Conservation (phyloP, 2,113 vertebrate species). For the Pipa parva region DNA sequence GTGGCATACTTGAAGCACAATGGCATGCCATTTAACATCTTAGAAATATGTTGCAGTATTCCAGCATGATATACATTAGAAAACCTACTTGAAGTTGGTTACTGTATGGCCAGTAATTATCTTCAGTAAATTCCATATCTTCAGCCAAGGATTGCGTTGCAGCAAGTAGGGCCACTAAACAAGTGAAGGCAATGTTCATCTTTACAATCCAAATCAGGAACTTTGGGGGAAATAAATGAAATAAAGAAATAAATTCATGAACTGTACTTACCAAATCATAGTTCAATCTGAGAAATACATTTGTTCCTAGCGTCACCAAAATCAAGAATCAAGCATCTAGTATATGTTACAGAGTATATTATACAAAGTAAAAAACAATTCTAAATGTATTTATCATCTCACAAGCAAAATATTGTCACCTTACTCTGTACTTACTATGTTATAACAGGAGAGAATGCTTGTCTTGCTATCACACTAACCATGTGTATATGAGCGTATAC, state of each 20-base stretch:
- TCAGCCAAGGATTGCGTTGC: conserved; percentile 67
- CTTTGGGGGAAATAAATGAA: too few relatives aligned
- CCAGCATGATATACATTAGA: neutral
- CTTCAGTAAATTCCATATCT: conserved; percentile 68
- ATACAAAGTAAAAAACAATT: too few relatives aligned
- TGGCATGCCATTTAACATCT: too few relatives aligned
- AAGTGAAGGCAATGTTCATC: conserved; percentile 76
- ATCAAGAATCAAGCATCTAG: too few relatives aligned
- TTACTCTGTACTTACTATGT: conserved; percentile 8
- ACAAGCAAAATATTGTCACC: neutral
- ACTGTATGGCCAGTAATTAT: conserved; percentile 69
- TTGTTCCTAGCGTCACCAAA: too few relatives aligned
- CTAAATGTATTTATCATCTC: too few relatives aligned
- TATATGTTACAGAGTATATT: too few relatives aligned
- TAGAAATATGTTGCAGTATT: too few relatives aligned
- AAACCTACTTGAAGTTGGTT: conserved; percentile 74
- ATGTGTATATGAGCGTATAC: neutral
- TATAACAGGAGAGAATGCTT: neutral
- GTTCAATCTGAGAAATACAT: too few relatives aligned
- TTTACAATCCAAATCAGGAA: conserved; percentile 38
- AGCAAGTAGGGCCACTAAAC: conserved; percentile 67
- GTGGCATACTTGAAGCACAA: too few relatives aligned
- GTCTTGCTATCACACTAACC: neutral
- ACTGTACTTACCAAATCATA: too few relatives aligned
- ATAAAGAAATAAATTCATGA: too few relatives aligned